Percentiles rank a stretch among this genome's conserved stretches.
These are phyloP conservation scores for Menura novaehollandiae DNA, from an alignment of 2,113 vertebrate genomes.

Conservation along the genomic window DNA sequence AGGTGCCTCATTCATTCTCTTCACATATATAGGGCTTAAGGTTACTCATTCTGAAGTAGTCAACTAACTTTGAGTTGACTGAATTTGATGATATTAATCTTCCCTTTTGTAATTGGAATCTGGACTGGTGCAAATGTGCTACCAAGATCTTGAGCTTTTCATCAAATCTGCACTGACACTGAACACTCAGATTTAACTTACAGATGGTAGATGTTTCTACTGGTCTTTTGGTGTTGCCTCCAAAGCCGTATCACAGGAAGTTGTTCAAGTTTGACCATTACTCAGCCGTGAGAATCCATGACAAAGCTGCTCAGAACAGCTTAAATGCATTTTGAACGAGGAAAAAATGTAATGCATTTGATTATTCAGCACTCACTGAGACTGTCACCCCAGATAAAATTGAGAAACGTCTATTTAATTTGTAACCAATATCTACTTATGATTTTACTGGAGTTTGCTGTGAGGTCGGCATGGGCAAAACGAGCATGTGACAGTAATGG, in stretches of 20 bases:
- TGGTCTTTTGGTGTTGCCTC: not conserved
- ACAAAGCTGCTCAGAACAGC: not conserved
- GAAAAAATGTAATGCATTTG: not conserved
- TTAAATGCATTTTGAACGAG: not conserved
- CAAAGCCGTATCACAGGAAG: not conserved
- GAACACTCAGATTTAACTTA: not conserved
- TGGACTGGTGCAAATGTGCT: not conserved
- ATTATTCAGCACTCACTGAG: not conserved
- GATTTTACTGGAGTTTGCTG: not conserved
- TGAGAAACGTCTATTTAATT: not conserved
- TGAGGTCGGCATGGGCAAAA: not conserved
- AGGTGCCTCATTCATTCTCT: not conserved
- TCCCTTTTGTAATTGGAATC: not conserved
- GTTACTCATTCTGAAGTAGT: not conserved
- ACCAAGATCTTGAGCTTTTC: not conserved
- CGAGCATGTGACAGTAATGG: not conserved
- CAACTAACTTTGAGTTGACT: not conserved
- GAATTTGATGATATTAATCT: slow-evolving; percentile 1
- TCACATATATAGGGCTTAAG: not conserved
- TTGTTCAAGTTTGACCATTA: not conserved
- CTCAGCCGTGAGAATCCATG: not conserved
- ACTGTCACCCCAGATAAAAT: not conserved
- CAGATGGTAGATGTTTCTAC: not conserved
- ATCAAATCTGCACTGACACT: not conserved
- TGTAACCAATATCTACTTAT: not conserved